Conservation (phyloP, 2,888 invertebrate genomes). For the Therioaphis trifolii region DNA sequence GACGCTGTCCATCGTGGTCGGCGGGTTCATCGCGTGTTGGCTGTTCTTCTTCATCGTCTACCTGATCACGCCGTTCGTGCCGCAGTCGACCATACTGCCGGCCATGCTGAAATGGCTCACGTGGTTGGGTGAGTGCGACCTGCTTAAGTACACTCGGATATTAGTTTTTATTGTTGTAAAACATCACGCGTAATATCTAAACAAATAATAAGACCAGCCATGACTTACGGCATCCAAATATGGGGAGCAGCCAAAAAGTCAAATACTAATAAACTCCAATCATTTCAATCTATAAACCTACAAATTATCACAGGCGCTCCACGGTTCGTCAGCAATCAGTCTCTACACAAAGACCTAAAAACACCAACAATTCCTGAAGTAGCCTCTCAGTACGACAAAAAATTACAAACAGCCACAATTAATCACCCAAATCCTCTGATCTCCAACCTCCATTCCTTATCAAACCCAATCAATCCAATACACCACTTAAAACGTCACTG, state of each 20-base stretch:
- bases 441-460: too few relatives aligned
- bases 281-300: too few relatives aligned
- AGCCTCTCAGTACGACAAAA: too few relatives aligned
- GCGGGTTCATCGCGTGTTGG: conserved; percentile 90
- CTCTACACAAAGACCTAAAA: too few relatives aligned
- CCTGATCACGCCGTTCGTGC: conserved; percentile 82
- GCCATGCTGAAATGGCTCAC: conserved; percentile 81
- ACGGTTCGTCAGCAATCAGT: too few relatives aligned
- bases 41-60: conserved; percentile 88
- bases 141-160: not conserved
- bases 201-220: not conserved
- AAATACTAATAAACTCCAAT: not conserved
- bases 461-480: too few relatives aligned
- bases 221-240: not conserved
- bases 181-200: not conserved
- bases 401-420: too few relatives aligned
- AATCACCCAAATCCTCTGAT: too few relatives aligned
- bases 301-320: too few relatives aligned
- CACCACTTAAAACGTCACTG: too few relatives aligned
- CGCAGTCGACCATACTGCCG: conserved; percentile 73
- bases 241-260: not conserved
- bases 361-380: too few relatives aligned
- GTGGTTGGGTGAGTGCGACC: conserved; percentile 76
- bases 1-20: conserved; percentile 86
- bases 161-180: not conserved